Conservation (phyloP, 1,140 invertebrate genomes). For the Euura lappo region DNA sequence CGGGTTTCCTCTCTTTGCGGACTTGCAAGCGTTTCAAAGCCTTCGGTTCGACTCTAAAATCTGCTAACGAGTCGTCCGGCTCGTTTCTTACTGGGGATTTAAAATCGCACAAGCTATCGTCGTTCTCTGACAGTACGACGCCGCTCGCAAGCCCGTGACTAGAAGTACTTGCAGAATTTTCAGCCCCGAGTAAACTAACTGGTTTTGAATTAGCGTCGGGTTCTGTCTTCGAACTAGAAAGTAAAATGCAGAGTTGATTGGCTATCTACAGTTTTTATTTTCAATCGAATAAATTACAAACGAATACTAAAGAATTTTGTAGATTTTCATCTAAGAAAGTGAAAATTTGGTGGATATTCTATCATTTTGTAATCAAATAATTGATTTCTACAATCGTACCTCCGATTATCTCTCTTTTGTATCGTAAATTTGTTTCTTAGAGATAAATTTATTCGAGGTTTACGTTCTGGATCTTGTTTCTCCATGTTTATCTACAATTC, state of each 20-base stretch:
- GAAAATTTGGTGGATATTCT: neutral
- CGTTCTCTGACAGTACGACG: conserved; percentile 22
- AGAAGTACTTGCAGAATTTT: neutral
- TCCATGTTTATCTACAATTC: neutral
- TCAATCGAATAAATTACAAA: neutral
- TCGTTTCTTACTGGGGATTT: conserved; percentile 18
- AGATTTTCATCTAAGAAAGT: neutral
- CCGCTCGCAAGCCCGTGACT: neutral
- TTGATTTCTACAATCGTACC: neutral
- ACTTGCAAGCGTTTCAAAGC: conserved; percentile 13
- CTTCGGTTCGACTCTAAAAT: conserved; percentile 22
- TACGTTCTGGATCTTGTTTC: neutral
- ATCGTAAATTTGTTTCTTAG: neutral
- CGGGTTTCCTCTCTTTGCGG: conserved; percentile 19
- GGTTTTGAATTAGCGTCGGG: neutral
- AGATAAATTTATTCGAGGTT: neutral
- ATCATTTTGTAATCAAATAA: neutral
- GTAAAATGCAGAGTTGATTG: neutral
- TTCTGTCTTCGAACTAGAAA: neutral
- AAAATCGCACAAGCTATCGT: conserved; percentile 23
- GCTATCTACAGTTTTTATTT: neutral
- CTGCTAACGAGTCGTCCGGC: conserved; percentile 19
- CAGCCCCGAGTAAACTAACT: neutral
- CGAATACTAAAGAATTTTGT: neutral
- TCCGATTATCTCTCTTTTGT: neutral